Conservation (phyloP, 2,113 vertebrate species). For the Lonchura striata region DNA sequence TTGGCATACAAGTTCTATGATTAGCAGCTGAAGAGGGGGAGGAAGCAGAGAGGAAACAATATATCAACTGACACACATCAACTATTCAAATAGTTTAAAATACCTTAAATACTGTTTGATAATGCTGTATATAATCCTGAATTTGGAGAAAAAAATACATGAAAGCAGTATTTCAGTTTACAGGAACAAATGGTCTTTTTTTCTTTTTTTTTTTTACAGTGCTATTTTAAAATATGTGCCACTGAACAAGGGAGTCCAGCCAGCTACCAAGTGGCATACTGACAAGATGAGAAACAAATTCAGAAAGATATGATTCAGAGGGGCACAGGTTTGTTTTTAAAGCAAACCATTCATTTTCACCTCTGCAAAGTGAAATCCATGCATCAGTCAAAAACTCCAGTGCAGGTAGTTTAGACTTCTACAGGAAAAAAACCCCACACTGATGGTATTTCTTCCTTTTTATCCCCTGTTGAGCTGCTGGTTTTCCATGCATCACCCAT, state of each 20-base stretch:
- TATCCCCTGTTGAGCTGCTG: conserved; percentile 34
- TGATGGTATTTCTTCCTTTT: neutral
- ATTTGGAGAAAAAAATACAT: conserved; percentile 62
- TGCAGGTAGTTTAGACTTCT: conserved; percentile 59
- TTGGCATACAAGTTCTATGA: conserved; percentile 81
- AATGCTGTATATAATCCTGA: conserved; percentile 71
- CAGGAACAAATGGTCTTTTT: conserved; percentile 71
- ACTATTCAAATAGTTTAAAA: conserved; percentile 74
- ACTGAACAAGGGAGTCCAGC: conserved; percentile 79
- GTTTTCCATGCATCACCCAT: conserved; percentile 54
- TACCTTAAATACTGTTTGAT: conserved; percentile 75
- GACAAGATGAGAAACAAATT: conserved; percentile 77
- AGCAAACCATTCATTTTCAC: conserved; percentile 66
- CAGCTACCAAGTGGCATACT: conserved; percentile 80
- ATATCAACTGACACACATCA: conserved; percentile 70
- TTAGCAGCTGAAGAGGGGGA: conserved; percentile 81
- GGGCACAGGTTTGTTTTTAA: conserved; percentile 73
- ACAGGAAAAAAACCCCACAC: neutral
- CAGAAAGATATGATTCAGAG: conserved; percentile 70
- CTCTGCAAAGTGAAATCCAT: conserved; percentile 53
- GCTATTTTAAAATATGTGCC: conserved; percentile 78
- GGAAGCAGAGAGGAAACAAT: conserved; percentile 67
- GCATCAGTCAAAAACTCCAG: conserved; percentile 28
- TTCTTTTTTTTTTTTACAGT: neutral
- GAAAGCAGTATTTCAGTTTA: conserved; percentile 74